Conservation (phyloP, 2,113 vertebrate species). For the Crotalus horridus region DNA sequence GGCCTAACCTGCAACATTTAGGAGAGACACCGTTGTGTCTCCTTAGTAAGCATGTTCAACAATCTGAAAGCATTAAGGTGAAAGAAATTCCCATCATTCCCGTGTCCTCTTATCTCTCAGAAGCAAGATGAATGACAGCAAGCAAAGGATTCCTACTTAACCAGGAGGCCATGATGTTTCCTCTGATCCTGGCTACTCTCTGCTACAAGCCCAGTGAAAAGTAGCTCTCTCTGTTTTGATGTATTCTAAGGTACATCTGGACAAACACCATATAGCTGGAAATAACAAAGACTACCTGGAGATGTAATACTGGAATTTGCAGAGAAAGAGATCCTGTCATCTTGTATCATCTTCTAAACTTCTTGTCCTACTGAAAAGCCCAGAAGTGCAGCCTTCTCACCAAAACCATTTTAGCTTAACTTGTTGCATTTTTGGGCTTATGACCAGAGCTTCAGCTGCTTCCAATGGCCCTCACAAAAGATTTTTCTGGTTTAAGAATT, state of each 20-base stretch:
- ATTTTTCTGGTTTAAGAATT: neutral
- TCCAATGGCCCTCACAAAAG: accelerated
- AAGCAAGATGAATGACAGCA: neutral
- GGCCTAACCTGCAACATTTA: neutral
- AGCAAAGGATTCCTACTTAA: neutral
- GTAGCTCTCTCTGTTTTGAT: neutral
- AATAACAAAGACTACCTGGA: neutral
- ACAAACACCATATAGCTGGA: neutral
- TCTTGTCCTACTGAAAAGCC: neutral
- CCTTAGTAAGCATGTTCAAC: neutral
- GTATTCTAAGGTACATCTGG: neutral
- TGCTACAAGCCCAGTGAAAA: neutral
- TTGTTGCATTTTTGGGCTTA: neutral
- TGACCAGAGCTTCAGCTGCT: neutral
- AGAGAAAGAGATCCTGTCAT: neutral
- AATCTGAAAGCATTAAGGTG: neutral
- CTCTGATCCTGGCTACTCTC: neutral
- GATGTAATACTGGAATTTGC: neutral
- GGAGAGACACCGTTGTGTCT: neutral
- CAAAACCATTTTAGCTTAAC: neutral
- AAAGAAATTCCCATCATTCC: neutral
- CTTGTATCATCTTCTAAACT: neutral
- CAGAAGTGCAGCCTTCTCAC: neutral
- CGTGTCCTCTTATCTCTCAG: neutral
- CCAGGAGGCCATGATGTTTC: neutral